Conservation (phyloP, 2,113 vertebrate genomes). For the Forbesichthys agassizii region DNA sequence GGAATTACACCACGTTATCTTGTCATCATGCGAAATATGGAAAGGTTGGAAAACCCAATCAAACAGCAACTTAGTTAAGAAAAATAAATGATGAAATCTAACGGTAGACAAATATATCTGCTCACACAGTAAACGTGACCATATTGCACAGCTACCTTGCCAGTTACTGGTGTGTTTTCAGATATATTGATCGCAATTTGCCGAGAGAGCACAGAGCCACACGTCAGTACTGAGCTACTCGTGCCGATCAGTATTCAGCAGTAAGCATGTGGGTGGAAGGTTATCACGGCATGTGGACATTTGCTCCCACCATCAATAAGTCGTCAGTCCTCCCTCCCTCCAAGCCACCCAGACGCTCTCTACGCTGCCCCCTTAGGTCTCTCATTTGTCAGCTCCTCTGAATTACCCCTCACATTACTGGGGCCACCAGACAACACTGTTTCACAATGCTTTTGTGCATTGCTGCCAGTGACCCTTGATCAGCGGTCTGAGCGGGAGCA, state of each 20-base stretch:
- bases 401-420: constrained; percentile 29
- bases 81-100: no score
- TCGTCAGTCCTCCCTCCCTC: constrained; percentile 43
- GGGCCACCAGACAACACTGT: constrained; percentile 20
- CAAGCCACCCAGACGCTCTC: constrained; percentile 23
- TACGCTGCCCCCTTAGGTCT: constrained; percentile 38
- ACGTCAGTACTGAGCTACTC: constrained; percentile 15
- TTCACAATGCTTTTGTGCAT: constrained; percentile 16
- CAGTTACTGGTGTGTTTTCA: constrained; percentile 8
- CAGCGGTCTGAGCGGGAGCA: neutral
- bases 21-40: no score
- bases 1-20: no score
- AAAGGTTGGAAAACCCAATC: no score
- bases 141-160: no score
- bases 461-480: constrained; percentile 23
- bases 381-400: constrained; percentile 28
- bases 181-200: constrained; percentile 14
- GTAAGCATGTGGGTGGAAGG: constrained; percentile 58
- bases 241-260: constrained; percentile 41
- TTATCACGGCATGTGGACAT: constrained; percentile 51
- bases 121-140: no score
- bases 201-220: neutral
- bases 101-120: no score
- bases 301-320: constrained; percentile 67
- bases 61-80: no score